Percentiles rank a stretch among this genome's conserved stretches.
These are phyloP conservation scores for Mactromeris polynyma DNA, from an alignment of 2,888 invertebrate genomes.

Conservation along the genomic window DNA sequence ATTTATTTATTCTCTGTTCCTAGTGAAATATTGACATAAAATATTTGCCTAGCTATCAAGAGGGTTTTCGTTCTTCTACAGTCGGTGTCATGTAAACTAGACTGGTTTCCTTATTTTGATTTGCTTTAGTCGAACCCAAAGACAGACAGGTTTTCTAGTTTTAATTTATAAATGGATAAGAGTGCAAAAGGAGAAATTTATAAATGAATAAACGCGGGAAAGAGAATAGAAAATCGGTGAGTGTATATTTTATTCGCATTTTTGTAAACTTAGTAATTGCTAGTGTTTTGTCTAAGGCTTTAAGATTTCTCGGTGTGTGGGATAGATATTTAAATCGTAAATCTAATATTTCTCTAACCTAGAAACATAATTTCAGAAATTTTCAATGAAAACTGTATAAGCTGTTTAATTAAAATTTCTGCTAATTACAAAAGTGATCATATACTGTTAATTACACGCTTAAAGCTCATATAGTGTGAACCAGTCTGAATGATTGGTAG, in stretches of 20 bases:
- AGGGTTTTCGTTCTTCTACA: background rate
- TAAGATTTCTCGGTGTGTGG: background rate
- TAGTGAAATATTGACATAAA: constrained; percentile 39
- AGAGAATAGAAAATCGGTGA: background rate
- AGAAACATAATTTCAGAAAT: background rate
- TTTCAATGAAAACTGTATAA: background rate
- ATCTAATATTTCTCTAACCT: background rate
- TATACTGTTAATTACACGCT: background rate
- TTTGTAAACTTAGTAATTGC: background rate
- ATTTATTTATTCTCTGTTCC: constrained; percentile 28
- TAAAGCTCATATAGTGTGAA: no score
- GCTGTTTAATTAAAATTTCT: background rate
- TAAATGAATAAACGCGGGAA: background rate
- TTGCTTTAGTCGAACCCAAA: background rate
- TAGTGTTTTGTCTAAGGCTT: background rate
- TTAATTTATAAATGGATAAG: background rate
- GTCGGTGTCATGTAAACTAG: constrained; percentile 4
- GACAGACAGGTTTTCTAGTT: background rate
- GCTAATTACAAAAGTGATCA: background rate
- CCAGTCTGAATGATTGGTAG: no score
- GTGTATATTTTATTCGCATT: background rate
- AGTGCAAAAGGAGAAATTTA: background rate
- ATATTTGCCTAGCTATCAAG: constrained; percentile 22
- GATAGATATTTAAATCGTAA: background rate
- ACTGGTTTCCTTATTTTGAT: background rate